Evolutionary conservation across 2,888 invertebrate species (phyloP).

Genomic region (Yponomeuta cagnagella): DNA sequence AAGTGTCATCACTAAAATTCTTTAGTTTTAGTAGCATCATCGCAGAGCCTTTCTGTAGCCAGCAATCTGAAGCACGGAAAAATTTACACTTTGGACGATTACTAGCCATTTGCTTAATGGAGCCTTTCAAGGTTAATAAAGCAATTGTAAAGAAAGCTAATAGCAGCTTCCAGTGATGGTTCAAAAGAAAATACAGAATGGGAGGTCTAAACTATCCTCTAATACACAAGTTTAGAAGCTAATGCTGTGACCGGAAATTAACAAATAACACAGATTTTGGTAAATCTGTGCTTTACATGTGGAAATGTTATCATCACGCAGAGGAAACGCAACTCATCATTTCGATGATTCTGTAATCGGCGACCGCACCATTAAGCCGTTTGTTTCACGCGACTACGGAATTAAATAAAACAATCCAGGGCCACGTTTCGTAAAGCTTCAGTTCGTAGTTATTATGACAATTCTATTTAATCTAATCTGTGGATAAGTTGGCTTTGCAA

Average conservation of each 20-base stretch:
- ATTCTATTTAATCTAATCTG: no score
- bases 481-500: no score
- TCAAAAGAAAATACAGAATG: not conserved
- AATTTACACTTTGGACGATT: not conserved
- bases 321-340: not conserved
- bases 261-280: not conserved
- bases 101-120: not conserved
- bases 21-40: no score
- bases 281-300: not conserved
- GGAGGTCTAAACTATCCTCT: not conserved
- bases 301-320: not conserved
- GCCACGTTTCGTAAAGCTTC: no score
- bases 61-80: not conserved
- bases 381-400: no score
- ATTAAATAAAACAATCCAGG: no score
- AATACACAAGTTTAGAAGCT: not conserved
- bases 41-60: no score
- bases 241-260: not conserved
- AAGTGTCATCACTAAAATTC: no score
- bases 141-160: not conserved
- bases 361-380: no score
- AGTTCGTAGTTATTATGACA: no score
- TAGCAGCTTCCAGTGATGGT: not conserved
- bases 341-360: no score
- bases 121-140: not conserved